Percentiles rank a stretch among this genome's conserved stretches.
Evolutionary conservation across 1,140 invertebrate species (phyloP).

Genomic region (Zaprionus camerounensis): DNA sequence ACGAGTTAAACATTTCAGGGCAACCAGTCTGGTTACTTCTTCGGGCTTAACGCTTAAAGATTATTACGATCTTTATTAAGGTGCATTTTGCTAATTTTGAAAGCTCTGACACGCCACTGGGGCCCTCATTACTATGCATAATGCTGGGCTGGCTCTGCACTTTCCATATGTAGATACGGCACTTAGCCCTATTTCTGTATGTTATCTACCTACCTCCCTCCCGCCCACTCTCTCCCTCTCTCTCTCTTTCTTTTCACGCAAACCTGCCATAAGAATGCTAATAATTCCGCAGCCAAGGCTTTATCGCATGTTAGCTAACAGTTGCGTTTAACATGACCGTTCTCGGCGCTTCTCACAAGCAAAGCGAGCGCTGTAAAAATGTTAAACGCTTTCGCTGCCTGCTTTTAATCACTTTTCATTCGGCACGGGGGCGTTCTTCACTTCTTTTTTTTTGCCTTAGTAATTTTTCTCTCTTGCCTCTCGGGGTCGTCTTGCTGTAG

Average conservation of each 20-base stretch:
- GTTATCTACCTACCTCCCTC: not conserved
- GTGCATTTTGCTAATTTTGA: not conserved
- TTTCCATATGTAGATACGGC: not conserved
- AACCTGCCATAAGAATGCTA: conserved; percentile 24
- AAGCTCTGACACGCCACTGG: not conserved
- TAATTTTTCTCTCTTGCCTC: not conserved
- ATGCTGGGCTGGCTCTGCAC: not conserved
- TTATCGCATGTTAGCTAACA: conserved; percentile 48
- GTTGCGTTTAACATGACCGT: conserved; percentile 28
- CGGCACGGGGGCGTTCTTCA: conserved; percentile 2
- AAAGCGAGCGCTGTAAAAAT: not conserved
- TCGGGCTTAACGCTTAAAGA: conserved; percentile 3
- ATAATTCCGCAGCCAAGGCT: not conserved
- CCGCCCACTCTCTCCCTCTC: not conserved
- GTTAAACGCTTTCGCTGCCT: conserved; percentile 7
- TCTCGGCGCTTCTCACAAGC: conserved; percentile 34
- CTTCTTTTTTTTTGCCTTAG: not conserved
- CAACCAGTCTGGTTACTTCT: not conserved
- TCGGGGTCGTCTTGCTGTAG: conserved; percentile 6
- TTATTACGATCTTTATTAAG: conserved; percentile 1
- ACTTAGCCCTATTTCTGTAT: not conserved
- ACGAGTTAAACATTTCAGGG: not conserved
- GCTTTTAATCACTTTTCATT: conserved; percentile 10
- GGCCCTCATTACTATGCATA: not conserved
- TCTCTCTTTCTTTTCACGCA: conserved; percentile 14